Evolutionary conservation across 2,888 invertebrate species (phyloP), one percentile per base, ranked within the genome.

Genomic region (Phaonia tiefii): DNA sequence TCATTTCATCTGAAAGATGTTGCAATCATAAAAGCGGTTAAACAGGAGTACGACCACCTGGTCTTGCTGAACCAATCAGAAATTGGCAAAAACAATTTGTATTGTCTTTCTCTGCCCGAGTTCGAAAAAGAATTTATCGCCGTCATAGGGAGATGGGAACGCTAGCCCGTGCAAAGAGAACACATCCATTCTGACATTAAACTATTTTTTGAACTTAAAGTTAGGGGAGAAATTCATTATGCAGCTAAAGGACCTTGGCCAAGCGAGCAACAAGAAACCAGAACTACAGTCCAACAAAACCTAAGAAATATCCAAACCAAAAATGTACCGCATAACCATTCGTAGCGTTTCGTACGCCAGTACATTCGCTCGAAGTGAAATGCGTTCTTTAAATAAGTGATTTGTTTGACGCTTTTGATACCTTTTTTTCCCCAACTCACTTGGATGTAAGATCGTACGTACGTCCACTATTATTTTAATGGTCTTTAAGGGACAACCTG

Each of bases 31-130:
- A 82, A 82, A 82, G 82, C 70, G 76, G 82, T 79, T 79, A 79
- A 79, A 82, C 82, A 82, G 79, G 82, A 79, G 82, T 79, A 60
- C 76, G 82, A 82, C 82, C 82, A 82, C 82, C 82, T 82, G 82
- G 82, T 74, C 82, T 79, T 66, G 75, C 58, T 54, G 51, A 79
- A 70, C 82, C 82, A 82, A 82, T 82, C 82, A 82, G 70, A 79
- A 78, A 67, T 81, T 75, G 81, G 81, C 81, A 78, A 81, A 81
- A 81, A 81, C 78, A 81, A 81, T 81, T 81, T 81, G 81, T 81
- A 69, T 26, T 71, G 60, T 10, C 66, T 60, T 70, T 20, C 67
- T 63, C 54, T 69, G 71, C 49, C 67, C 22, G 75, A 65, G 69
- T 69, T 51, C 67, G 37, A 49, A 42, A 42, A 42, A 69, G 42